Evolutionary conservation across 2,113 vertebrate genomes (phyloP).

Genomic region (Gallinago paraguaiae): DNA sequence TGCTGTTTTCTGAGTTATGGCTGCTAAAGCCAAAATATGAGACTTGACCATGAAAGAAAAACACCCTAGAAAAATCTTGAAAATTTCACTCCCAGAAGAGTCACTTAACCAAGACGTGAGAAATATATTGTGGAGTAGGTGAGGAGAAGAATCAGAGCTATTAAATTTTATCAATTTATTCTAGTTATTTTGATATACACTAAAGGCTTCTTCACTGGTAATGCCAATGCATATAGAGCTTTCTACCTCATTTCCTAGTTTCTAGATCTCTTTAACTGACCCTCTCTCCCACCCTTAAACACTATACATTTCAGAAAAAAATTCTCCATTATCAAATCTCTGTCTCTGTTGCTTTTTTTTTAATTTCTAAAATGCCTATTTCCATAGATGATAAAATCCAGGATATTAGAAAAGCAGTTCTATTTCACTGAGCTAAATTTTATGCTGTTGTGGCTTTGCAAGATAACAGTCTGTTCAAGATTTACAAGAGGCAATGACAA

Average conservation of each 20-base stretch:
- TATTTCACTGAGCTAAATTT: neutral
- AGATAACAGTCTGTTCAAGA: constrained; percentile 26
- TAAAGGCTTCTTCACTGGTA: neutral
- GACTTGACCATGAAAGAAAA: neutral
- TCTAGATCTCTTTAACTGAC: neutral
- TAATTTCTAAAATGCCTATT: neutral
- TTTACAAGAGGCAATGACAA: constrained; percentile 5
- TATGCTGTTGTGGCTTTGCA: neutral
- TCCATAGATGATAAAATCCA: neutral
- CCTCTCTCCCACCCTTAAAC: neutral
- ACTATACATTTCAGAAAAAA: neutral
- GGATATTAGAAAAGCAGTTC: neutral
- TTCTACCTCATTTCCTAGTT: neutral
- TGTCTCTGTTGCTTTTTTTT: neutral
- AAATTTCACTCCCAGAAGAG: neutral
- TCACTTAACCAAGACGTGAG: neutral
- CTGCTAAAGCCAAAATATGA: neutral
- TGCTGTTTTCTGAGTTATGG: neutral
- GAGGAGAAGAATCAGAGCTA: neutral
- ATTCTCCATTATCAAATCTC: neutral
- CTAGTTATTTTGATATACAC: neutral
- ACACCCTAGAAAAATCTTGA: neutral
- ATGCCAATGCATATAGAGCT: neutral
- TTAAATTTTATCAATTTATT: rapidly evolving
- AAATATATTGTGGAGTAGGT: neutral